These are phyloP conservation scores for Caiman crocodilus DNA, from an alignment of 2,797 vertebrate species.

Conservation along the genomic window DNA sequence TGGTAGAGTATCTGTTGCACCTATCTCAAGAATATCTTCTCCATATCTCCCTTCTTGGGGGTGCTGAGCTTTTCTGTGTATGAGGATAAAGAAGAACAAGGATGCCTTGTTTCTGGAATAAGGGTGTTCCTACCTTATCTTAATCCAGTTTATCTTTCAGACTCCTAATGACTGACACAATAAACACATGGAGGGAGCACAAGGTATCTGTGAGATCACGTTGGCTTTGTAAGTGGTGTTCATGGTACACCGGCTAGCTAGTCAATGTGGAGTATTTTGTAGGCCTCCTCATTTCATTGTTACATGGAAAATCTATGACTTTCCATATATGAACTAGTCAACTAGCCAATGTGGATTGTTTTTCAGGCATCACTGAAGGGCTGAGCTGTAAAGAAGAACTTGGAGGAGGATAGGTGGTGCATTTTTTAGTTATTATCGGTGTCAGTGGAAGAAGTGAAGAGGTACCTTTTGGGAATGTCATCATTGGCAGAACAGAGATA, in stretches of 20 bases:
- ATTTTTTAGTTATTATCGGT: neutral
- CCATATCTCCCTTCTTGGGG: neutral
- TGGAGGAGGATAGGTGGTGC: neutral
- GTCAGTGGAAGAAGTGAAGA: neutral
- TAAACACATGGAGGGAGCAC: neutral
- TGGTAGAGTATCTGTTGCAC: neutral
- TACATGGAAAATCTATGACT: no score
- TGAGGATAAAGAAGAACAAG: neutral
- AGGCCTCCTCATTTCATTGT: no score
- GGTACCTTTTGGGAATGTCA: neutral
- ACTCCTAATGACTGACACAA: neutral
- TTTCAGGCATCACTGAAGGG: neutral
- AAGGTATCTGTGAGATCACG: neutral
- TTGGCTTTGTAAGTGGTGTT: neutral
- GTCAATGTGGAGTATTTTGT: no score
- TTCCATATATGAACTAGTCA: no score
- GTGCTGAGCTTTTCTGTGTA: neutral
- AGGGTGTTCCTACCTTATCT: neutral
- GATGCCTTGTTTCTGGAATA: neutral
- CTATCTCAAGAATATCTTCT: neutral
- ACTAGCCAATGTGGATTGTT: neutral
- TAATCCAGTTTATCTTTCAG: neutral
- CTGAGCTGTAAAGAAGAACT: neutral
- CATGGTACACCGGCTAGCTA: neutral
- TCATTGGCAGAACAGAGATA: neutral